phyloP scores from a whole-genome alignment of 1,140 invertebrate genomes.

The Lysiphlebus fabarum region DNA sequence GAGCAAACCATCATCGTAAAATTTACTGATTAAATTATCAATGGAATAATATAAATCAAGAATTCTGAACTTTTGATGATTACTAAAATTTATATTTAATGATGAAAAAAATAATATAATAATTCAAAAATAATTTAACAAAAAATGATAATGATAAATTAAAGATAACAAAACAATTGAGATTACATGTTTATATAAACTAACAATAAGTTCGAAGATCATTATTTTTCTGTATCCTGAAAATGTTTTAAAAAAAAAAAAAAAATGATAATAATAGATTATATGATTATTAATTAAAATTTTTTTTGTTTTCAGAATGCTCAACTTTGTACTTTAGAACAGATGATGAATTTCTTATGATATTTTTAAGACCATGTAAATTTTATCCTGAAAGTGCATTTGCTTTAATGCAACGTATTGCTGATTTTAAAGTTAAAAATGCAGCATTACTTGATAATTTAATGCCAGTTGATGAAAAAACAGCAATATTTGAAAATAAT shows the following conservation, averaged over 20 bases:
- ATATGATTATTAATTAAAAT: not conserved
- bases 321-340: conserved; percentile 63
- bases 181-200: no score
- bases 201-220: no score
- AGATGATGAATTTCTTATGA: conserved; percentile 71
- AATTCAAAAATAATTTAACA: no score
- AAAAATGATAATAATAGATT: not conserved
- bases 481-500: conserved; percentile 63
- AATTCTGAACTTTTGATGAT: no score
- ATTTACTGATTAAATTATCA: no score
- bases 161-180: no score
- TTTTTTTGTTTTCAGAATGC: conserved; percentile 48
- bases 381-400: conserved; percentile 75
- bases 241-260: not conserved
- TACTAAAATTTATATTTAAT: no score
- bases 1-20: no score
- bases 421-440: conserved; percentile 71
- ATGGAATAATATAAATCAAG: no score
- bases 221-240: not conserved
- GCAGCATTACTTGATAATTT: conserved; percentile 61
- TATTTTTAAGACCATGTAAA: conserved; percentile 75
- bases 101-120: no score
- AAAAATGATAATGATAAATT: no score
- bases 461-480: conserved; percentile 64
- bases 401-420: conserved; percentile 70